A percentile compares a stretch with the other conserved stretches of the same genome.
These are phyloP conservation scores for Ptiloglossa arizonensis DNA, from an alignment of 1,140 invertebrate species.

Conservation along the genomic window DNA sequence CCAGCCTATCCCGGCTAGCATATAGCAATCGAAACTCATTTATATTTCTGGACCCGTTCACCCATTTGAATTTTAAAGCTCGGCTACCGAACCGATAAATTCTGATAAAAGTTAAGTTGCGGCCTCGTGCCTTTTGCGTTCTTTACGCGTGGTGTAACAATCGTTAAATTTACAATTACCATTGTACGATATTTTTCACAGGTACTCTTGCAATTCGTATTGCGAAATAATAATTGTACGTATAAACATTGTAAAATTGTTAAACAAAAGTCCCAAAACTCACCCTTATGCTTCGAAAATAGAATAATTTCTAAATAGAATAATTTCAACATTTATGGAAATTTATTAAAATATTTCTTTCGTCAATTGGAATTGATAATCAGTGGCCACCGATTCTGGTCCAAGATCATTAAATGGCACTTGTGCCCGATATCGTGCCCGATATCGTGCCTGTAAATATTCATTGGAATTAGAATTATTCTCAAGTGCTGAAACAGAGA, in stretches of 20 bases:
- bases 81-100: not conserved
- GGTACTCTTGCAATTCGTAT: no score
- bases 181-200: no score
- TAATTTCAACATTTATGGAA: no score
- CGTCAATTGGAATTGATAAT: no score
- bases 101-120: not conserved
- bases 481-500: not conserved
- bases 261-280: no score
- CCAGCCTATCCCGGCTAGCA: slow-evolving; percentile 38
- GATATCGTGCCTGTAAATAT: no score
- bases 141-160: not conserved
- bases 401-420: not conserved
- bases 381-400: not conserved
- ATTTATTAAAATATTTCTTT: not conserved
- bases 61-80: slow-evolving; percentile 42
- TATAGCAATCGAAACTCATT: slow-evolving; percentile 69
- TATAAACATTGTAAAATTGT: no score
- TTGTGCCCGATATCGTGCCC: no score
- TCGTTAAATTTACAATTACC: not conserved
- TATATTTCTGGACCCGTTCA: slow-evolving; percentile 72
- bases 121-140: not conserved
- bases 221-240: no score
- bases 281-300: no score
- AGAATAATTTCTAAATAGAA: no score
- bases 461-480: not conserved